phyloP scores from a whole-genome alignment of 2,888 invertebrate species.

The Athalia rosae region DNA sequence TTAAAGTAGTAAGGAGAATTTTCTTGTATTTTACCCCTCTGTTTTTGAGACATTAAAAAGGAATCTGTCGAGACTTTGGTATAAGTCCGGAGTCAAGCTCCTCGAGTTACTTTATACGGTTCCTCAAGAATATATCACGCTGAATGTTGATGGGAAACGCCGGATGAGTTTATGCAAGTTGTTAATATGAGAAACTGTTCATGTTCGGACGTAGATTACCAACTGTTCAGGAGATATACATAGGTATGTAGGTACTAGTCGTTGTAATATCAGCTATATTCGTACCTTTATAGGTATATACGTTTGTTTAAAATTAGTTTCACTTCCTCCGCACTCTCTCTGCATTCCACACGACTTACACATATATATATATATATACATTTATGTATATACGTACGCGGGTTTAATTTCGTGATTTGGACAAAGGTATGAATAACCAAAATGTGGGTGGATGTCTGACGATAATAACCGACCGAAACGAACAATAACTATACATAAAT shows the following conservation, averaged over 20 bases:
- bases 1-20: constrained; percentile 41
- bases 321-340: neutral
- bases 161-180: constrained; percentile 28
- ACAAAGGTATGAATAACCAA: constrained; percentile 26
- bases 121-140: neutral
- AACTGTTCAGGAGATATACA: neutral
- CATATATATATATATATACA: too few relatives aligned
- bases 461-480: neutral
- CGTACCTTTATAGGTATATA: neutral
- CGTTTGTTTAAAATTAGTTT: constrained; percentile 19
- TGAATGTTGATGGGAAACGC: constrained; percentile 13
- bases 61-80: constrained; percentile 15
- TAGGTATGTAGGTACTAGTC: too few relatives aligned
- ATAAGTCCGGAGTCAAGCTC: neutral
- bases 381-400: neutral
- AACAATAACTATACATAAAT: constrained; percentile 26
- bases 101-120: constrained; percentile 17
- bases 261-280: too few relatives aligned
- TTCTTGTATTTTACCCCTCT: neutral
- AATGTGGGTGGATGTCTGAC: constrained; percentile 11
- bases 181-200: constrained; percentile 38
- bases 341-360: too few relatives aligned
- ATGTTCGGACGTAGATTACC: constrained; percentile 29
- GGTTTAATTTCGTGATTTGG: constrained; percentile 30
- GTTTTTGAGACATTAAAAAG: constrained; percentile 1